Evolutionary conservation across 1,140 invertebrate species (phyloP).

Genomic region (Melipona quadrifasciata): DNA sequence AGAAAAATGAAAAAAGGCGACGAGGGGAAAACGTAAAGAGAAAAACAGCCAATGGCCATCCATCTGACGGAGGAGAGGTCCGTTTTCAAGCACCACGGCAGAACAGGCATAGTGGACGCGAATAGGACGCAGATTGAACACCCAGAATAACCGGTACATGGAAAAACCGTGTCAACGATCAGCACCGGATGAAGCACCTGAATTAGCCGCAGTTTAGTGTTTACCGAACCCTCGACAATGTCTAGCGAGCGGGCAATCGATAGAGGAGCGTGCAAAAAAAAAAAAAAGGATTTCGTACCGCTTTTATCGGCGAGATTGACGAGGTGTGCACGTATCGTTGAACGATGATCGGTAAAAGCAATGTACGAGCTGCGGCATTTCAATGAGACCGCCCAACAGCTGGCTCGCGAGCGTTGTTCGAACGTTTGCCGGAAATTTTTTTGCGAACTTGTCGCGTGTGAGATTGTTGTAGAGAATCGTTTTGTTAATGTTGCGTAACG

Average conservation of each 20-base stretch:
- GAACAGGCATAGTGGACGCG: not conserved
- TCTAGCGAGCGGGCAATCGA: conserved; percentile 35
- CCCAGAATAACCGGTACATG: conserved; percentile 3
- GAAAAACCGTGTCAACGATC: conserved; percentile 46
- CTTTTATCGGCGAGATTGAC: conserved; percentile 17
- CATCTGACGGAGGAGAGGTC: not conserved
- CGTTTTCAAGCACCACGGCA: not conserved
- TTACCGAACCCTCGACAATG: conserved; percentile 38
- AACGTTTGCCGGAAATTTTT: too few species aligned
- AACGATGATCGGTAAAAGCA: conserved; percentile 47
- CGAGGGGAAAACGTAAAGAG: not conserved
- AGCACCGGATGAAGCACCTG: conserved; percentile 19
- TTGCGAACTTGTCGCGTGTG: too few species aligned
- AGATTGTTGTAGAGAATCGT: too few species aligned
- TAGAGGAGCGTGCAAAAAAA: conserved; percentile 26
- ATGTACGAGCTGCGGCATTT: not conserved
- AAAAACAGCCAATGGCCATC: not conserved
- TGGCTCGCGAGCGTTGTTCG: too few species aligned
- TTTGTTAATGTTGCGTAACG: too few species aligned
- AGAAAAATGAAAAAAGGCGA: not conserved
- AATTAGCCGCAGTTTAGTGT: conserved; percentile 44
- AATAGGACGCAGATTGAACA: not conserved
- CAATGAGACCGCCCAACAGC: not conserved
- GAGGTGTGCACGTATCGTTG: conserved; percentile 13
- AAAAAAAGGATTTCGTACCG: conserved; percentile 28